Evolutionary conservation across 2,113 vertebrate species (phyloP), one percentile per base, ranked within the genome.

Genomic region (Tragelaphus buxtoni): DNA sequence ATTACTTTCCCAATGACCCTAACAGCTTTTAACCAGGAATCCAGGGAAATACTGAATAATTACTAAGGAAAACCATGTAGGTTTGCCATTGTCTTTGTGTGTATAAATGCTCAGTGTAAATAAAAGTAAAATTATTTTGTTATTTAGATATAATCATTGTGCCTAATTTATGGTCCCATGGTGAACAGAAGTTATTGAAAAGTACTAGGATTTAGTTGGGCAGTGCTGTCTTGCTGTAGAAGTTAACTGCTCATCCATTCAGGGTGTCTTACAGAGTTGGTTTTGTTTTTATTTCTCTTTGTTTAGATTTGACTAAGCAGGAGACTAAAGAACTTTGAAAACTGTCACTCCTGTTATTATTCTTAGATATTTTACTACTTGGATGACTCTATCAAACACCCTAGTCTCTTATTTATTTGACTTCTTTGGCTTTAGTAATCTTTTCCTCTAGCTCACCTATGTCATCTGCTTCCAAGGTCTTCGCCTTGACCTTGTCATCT

Each of bases 71-170:
- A 88, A 22, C 1, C 35, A 90, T 26, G 5, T 12, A 77, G 65
- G 11, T 22, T 74, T 92, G 45, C n/a, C 13, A n/a, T 60, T 79
- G 13, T 87, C 56, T 92, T 45, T 88, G 45, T 42, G 0, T 32
- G 28, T 24, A 35, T 76, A 69, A 84, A 86, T 49, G 13, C 24
- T 53, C 20, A 35, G 13, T 30, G 11, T 69, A 91, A 92, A 90
- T 49, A 49, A 47, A 92, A 61, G 3, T 39, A 32, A 92, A 95
- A 60, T 76, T 20, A 63, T 53, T 85, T 96, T 61, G 28, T 49
- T 35, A 58, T 32, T 96, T 65, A 83, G 51, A 77, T 88, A 95
- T 85, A 95, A 91, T 93, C n/a, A 65, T 83, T n/a, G 60, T 55
- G 18, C 32, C 18, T 83, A 63, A 39, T 42, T 49, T 13, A 91